phyloP scores from a whole-genome alignment of 1,140 invertebrate species.

The Hyles euphorbiae region DNA sequence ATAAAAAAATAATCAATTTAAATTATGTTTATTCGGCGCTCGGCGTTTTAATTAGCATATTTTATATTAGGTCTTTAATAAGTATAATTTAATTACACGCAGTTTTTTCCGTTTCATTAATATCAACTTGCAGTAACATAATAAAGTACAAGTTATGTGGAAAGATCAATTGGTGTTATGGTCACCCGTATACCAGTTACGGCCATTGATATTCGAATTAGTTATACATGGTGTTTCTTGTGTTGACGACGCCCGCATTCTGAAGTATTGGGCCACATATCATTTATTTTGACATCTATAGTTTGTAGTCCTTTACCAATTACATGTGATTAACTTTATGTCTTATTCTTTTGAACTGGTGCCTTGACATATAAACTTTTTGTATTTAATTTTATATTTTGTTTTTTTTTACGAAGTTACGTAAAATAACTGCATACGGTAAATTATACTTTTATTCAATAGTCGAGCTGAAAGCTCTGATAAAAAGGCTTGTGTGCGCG shows the following conservation, averaged over 20 bases:
- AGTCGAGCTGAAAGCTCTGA: not conserved
- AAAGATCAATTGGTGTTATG: no score
- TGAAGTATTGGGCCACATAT: slow-evolving; percentile 57
- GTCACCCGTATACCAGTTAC: slow-evolving; percentile 49
- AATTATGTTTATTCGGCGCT: no score
- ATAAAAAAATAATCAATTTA: no score
- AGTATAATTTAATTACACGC: no score
- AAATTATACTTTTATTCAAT: not conserved
- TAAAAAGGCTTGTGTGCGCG: no score
- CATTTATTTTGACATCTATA: slow-evolving; percentile 64
- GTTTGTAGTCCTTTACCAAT: slow-evolving; percentile 52
- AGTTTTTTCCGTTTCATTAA: no score
- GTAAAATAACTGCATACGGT: no score
- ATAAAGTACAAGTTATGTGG: no score
- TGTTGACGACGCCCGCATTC: slow-evolving; percentile 56
- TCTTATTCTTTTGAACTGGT: slow-evolving; percentile 31
- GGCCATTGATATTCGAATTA: slow-evolving; percentile 51
- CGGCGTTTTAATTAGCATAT: no score
- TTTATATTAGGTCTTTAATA: no score
- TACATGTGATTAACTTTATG: slow-evolving; percentile 55
- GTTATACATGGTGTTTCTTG: slow-evolving; percentile 41
- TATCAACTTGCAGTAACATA: no score
- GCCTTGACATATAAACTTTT: not conserved
- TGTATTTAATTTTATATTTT: not conserved
- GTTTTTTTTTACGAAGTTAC: no score